Conservation (phyloP, 2,797 vertebrate genomes). For the Salmo trutta region DNA sequence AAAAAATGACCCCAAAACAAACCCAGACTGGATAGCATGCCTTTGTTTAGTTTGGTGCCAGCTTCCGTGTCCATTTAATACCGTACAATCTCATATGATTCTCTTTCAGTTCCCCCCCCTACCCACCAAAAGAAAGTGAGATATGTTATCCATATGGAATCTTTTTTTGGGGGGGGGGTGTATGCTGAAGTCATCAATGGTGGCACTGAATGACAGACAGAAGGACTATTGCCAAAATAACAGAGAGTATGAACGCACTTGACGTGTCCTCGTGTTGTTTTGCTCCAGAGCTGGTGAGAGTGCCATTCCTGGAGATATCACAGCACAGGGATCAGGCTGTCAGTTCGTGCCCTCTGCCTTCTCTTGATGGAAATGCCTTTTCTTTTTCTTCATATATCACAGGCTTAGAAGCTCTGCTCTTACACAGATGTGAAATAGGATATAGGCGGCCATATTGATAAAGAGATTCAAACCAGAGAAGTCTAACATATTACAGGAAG, state of each 20-base stretch:
- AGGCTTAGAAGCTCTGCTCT: slow-evolving; percentile 44
- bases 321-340: slow-evolving; percentile 13
- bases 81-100: slow-evolving; percentile 58
- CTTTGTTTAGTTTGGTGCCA: slow-evolving; percentile 74
- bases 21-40: slow-evolving; percentile 77
- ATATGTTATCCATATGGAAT: slow-evolving; percentile 35
- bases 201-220: slow-evolving; percentile 30
- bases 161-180: slow-evolving; percentile 28
- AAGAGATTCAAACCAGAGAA: slow-evolving; percentile 42
- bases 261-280: slow-evolving; percentile 37
- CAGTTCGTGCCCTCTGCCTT: slow-evolving; percentile 43
- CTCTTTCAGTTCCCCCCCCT: slow-evolving; percentile 32
- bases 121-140: slow-evolving; percentile 49
- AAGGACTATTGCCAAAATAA: slow-evolving; percentile 16
- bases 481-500: slow-evolving; percentile 19
- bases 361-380: slow-evolving; percentile 34
- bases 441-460: slow-evolving; percentile 52
- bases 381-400: slow-evolving; percentile 47
- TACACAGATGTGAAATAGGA: slow-evolving; percentile 23
- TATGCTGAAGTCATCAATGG: slow-evolving; percentile 40
- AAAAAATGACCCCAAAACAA: slow-evolving; percentile 36
- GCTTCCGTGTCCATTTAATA: slow-evolving; percentile 73
- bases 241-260: slow-evolving; percentile 41
- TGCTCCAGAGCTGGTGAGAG: slow-evolving; percentile 33
- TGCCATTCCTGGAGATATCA: slow-evolving; percentile 40